Percentiles rank a stretch among this genome's conserved stretches.
These are phyloP conservation scores for Mellilla xanthometata DNA, from an alignment of 2,888 invertebrate species.

Conservation along the genomic window DNA sequence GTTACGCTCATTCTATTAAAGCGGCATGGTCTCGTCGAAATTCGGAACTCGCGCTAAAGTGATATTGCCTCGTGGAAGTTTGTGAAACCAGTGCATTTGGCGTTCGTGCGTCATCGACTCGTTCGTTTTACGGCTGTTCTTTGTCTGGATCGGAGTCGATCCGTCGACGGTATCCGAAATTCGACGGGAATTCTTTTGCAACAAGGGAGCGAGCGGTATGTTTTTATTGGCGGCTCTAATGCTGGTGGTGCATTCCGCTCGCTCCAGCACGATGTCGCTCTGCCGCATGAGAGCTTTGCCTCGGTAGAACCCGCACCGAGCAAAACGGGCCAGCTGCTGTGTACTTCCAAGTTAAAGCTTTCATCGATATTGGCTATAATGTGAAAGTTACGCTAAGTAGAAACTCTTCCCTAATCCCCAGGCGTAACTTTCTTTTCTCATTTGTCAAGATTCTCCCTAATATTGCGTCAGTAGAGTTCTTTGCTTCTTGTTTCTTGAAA, in stretches of 20 bases:
- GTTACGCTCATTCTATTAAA: conserved; percentile 76
- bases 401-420: conserved; percentile 59
- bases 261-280: conserved; percentile 47
- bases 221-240: conserved; percentile 39
- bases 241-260: conserved; percentile 48
- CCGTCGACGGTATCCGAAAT: conserved; percentile 72
- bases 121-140: conserved; percentile 46
- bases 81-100: conserved; percentile 69
- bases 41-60: conserved; percentile 75
- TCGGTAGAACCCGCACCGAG: conserved; percentile 50
- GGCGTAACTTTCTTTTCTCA: conserved; percentile 52
- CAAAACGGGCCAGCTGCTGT: conserved; percentile 47
- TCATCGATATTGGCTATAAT: conserved; percentile 60
- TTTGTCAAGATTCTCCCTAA: conserved; percentile 44
- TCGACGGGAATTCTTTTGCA: conserved; percentile 67
- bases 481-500: conserved; percentile 27
- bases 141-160: conserved; percentile 55
- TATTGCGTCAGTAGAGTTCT: conserved; percentile 38
- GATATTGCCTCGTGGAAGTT: conserved; percentile 72
- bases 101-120: conserved; percentile 44
- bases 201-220: conserved; percentile 60
- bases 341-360: conserved; percentile 56
- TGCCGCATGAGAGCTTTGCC: conserved; percentile 67
- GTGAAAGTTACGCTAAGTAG: conserved; percentile 65
- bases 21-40: conserved; percentile 66